Percentiles rank a stretch among this genome's conserved stretches.
Conservation (phyloP, 2,797 vertebrate species). For the Clarias platycephalus region DNA sequence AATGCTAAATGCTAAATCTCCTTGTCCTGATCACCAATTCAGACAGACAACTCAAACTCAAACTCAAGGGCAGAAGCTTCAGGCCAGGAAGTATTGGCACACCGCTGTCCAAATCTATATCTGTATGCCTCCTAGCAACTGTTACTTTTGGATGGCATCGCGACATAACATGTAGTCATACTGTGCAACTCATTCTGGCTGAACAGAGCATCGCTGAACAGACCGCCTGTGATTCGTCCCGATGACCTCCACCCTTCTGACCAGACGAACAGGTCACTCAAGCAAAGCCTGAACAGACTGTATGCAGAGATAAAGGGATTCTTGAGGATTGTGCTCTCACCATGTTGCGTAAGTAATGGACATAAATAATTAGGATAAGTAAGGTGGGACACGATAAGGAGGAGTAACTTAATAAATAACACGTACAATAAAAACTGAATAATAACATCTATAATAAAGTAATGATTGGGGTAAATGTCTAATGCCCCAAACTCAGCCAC, state of each 20-base stretch:
- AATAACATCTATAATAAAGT: too few relatives aligned
- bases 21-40: background rate
- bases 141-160: background rate
- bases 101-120: background rate
- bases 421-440: too few relatives aligned
- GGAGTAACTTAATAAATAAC: background rate
- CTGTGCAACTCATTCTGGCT: background rate
- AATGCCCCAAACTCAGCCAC: too few relatives aligned
- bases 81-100: background rate
- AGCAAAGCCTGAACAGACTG: background rate
- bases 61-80: background rate
- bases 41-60: background rate
- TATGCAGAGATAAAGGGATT: background rate
- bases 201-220: background rate
- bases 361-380: background rate
- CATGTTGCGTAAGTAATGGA: background rate
- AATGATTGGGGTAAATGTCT: too few relatives aligned
- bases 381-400: background rate
- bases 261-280: background rate
- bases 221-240: background rate
- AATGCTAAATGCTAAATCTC: too few relatives aligned
- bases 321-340: background rate
- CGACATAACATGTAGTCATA: background rate
- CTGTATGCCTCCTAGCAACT: background rate
- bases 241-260: background rate